Conservation (phyloP, 2,888 invertebrate genomes). For the Amitus sp. region DNA sequence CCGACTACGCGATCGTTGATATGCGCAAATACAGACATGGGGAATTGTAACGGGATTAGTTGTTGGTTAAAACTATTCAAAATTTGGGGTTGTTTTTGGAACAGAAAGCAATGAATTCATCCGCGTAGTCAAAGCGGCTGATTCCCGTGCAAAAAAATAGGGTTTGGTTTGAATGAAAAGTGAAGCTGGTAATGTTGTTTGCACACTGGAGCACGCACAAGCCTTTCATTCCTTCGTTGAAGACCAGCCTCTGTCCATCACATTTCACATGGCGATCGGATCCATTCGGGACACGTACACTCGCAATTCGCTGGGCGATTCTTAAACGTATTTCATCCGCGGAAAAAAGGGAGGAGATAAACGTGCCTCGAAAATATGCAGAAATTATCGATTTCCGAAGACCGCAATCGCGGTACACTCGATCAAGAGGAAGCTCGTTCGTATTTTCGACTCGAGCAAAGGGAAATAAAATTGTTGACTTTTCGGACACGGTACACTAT, state of each 20-base stretch:
- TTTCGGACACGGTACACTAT: constrained; percentile 8
- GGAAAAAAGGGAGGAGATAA: too few relatives aligned
- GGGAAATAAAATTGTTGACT: not conserved
- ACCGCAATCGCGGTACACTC: constrained; percentile 4
- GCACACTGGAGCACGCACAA: not conserved
- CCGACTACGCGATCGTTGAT: too few relatives aligned
- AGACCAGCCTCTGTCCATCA: too few relatives aligned
- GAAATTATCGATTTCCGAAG: not conserved
- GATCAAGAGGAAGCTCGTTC: constrained; percentile 14
- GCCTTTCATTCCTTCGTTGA: not conserved
- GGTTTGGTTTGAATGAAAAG: too few relatives aligned
- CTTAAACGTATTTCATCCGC: not conserved
- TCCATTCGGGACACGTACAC: not conserved
- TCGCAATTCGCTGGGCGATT: not conserved
- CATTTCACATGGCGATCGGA: not conserved
- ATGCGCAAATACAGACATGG: too few relatives aligned
- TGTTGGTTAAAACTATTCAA: too few relatives aligned
- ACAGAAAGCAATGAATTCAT: too few relatives aligned
- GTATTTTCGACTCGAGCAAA: not conserved
- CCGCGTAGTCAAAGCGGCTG: too few relatives aligned
- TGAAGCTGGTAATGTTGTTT: too few relatives aligned
- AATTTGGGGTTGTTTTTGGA: too few relatives aligned
- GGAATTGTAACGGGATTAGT: too few relatives aligned
- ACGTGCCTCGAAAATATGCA: not conserved
- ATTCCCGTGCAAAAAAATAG: too few relatives aligned